Conservation (phyloP, 2,797 vertebrate genomes). For the Rachycentron canadum region DNA sequence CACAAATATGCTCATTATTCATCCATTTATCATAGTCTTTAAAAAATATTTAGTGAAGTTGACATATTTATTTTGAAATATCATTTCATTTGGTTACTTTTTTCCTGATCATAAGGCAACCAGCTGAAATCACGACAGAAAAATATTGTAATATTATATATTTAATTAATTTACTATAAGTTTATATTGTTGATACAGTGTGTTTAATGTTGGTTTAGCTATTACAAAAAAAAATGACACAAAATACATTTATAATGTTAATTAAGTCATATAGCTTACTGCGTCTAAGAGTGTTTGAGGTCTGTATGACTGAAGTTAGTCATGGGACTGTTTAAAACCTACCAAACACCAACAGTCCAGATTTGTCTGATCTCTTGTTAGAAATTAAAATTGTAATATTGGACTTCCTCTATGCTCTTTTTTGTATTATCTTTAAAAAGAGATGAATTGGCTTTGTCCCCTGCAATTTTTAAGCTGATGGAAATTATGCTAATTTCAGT, state of each 20-base stretch:
- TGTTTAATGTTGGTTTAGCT: background rate
- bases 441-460: conserved; percentile 81
- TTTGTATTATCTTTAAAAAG: conserved; percentile 78
- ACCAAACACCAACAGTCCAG: conserved; percentile 19
- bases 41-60: background rate
- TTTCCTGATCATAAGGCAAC: background rate
- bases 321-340: conserved; percentile 39
- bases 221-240: background rate
- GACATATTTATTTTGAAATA: background rate
- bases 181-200: background rate
- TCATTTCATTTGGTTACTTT: too few species aligned
- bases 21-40: background rate
- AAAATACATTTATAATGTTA: conserved; percentile 5
- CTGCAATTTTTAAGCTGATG: conserved; percentile 84
- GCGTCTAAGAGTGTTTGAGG: background rate
- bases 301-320: conserved; percentile 27
- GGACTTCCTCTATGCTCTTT: conserved; percentile 63
- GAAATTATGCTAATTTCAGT: conserved; percentile 88
- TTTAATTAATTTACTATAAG: background rate
- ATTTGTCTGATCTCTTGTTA: conserved; percentile 53
- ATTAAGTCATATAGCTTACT: background rate
- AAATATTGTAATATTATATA: background rate
- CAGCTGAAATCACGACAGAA: background rate
- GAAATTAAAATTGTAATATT: conserved; percentile 66
- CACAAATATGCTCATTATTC: background rate